Evolutionary conservation across 2,113 vertebrate species (phyloP).

Genomic region (Hippocampus mohnikei): DNA sequence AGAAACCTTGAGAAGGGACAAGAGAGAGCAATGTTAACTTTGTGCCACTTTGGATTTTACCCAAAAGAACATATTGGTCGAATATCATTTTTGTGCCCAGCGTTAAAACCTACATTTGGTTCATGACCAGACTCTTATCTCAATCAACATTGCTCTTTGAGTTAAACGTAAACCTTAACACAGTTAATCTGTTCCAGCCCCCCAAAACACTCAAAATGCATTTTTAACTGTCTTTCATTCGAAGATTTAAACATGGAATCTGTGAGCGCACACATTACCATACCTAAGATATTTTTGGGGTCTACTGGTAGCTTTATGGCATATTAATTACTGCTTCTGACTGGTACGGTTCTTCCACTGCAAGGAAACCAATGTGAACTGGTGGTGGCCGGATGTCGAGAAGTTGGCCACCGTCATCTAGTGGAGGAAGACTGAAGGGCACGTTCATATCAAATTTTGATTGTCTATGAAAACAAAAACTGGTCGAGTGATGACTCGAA

Average conservation of each 20-base stretch:
- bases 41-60: background rate
- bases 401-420: background rate
- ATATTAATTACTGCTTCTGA: background rate
- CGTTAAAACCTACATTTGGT: background rate
- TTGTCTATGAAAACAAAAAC: background rate
- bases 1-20: conserved; percentile 75
- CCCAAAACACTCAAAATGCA: background rate
- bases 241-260: background rate
- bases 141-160: background rate
- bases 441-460: background rate
- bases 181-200: background rate
- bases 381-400: background rate
- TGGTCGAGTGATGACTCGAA: background rate
- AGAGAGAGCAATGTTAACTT: background rate
- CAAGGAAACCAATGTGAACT: background rate
- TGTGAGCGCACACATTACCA: background rate
- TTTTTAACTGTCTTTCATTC: too few species aligned
- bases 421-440: background rate
- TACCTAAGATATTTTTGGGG: background rate
- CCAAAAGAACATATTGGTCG: background rate
- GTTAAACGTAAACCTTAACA: background rate
- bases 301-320: background rate
- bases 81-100: background rate
- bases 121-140: background rate
- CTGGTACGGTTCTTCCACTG: background rate